Base-by-base conservation (phyloP, 2,113 vertebrate genomes). In the Apistogramma diplotaenia region DNA sequence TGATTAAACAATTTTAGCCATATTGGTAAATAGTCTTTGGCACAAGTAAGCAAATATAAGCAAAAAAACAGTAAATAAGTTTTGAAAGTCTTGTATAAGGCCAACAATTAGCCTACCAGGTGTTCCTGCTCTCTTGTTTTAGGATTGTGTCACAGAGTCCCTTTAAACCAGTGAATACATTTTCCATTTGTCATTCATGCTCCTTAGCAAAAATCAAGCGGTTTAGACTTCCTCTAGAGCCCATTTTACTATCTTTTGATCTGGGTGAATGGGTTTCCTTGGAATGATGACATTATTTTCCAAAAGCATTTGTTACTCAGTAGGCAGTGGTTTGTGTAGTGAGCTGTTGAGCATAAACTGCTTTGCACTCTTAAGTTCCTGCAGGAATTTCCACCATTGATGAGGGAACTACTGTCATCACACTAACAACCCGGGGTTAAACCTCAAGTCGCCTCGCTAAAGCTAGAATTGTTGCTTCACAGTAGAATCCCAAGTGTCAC, bases 401-500 rank as follows among this genome's bases (percentile, higher is more conserved):
- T 51, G 19, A 51, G 7, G 19, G 16, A 51, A 8, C 37, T 8
- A 5, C 61, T 0, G 37, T 27, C 8, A 40, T 67, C 61, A 67
- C 37, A 11, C 18, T 11, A 51, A 51, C 16, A 51, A 1, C 46
- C 18, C 16, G 3, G 46, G 7, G 46, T 51, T 51, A 19, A 51
- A 19, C 6, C 6, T 51, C 18, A 19, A 0, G 37, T 46, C 46
- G 10, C 11, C 3, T 21, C 2, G 9, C 15, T 25, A 6, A 67
- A 27, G 37, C n/a, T 67, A 67, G 19, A 46, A 25, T 43, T 37
- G n/a, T 5, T 0, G 15, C 21, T 6, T 65, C 0, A 2, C 37
- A 54, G 4, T 5, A 18, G n/a, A 46, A 8, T 1, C 25, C 25
- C 6, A 37, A 15, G 18, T 58, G 16, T 70, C 35, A 37, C 46